Evolutionary conservation across 1,140 invertebrate species (phyloP).

Genomic region (Drosophila micromelanica): DNA sequence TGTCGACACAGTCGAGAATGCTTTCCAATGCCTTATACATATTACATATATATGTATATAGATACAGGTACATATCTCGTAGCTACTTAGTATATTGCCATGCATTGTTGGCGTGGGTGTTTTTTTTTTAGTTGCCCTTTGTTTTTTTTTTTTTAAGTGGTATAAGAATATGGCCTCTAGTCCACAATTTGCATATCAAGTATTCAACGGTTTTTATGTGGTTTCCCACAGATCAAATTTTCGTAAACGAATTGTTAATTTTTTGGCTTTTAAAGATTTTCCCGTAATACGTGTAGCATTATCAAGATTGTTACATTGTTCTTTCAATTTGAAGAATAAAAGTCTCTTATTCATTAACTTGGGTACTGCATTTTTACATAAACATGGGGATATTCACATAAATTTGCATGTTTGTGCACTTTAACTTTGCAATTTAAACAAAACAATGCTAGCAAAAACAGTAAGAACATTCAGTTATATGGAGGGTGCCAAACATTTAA

Average conservation of each 20-base stretch:
- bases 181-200: neutral
- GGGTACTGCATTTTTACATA: no score
- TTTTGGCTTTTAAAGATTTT: neutral
- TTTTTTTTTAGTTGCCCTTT: neutral
- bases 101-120: neutral
- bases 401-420: no score
- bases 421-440: no score
- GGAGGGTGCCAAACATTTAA: no score
- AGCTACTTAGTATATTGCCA: neutral
- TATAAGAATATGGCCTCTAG: neutral
- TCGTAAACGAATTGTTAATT: neutral
- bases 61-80: neutral
- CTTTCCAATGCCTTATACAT: conserved; percentile 31
- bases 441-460: no score
- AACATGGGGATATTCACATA: no score
- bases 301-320: neutral
- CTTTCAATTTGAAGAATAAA: no score
- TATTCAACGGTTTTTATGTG: neutral
- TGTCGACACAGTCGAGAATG: conserved; percentile 15
- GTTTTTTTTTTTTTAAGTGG: neutral
- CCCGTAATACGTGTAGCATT: no score
- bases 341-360: no score
- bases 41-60: neutral
- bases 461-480: no score
- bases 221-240: neutral